Evolutionary conservation across 2,888 invertebrate genomes (phyloP).

Genomic region (Trachelus troglodyta): DNA sequence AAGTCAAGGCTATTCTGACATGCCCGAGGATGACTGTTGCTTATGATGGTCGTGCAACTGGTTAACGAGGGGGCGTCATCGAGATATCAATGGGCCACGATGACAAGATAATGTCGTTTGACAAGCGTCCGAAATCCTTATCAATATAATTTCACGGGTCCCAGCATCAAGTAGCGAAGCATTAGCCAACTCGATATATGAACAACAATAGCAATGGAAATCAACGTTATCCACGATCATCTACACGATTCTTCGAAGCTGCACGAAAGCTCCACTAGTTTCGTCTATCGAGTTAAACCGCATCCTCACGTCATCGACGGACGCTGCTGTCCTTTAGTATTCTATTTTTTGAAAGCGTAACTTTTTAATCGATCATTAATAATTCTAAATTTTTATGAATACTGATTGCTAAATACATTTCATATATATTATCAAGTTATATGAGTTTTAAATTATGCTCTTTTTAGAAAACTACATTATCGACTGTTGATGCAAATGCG

Average conservation of each 20-base stretch:
- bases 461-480: background rate
- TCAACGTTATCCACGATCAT: background rate
- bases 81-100: background rate
- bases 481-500: background rate
- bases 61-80: background rate
- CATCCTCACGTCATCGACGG: background rate
- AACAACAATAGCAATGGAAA: background rate
- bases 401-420: background rate
- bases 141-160: background rate
- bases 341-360: background rate
- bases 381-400: background rate
- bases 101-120: background rate
- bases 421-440: background rate
- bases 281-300: background rate
- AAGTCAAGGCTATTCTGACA: constrained; percentile 1
- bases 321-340: background rate
- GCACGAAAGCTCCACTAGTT: background rate
- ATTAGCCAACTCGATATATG: background rate
- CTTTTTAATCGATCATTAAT: background rate
- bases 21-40: background rate
- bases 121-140: background rate
- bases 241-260: background rate
- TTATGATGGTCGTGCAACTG: background rate
- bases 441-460: background rate
- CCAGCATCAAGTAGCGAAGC: background rate